phyloP scores from a whole-genome alignment of 2,113 vertebrate species.

The Gulo gulo region DNA sequence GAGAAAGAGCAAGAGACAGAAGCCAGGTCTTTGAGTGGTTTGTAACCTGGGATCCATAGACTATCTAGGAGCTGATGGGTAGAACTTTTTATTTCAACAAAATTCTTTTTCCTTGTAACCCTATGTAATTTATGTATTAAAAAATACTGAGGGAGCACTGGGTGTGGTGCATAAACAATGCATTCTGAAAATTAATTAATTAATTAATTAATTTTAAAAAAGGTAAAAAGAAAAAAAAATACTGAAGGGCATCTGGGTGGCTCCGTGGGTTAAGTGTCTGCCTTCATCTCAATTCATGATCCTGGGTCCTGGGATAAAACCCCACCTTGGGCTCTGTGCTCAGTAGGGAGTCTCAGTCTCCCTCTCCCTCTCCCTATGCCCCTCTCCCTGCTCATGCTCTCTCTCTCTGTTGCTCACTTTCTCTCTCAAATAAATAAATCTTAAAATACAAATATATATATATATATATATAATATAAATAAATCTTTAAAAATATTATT shows the following conservation, averaged over 20 bases:
- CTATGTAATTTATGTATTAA: not conserved
- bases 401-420: not conserved
- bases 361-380: not conserved
- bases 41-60: not conserved
- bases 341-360: not conserved
- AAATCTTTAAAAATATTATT: not conserved
- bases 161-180: too few relatives aligned
- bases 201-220: too few relatives aligned
- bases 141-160: not conserved
- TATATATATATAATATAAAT: not conserved
- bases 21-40: not conserved
- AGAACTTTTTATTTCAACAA: not conserved
- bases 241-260: not conserved
- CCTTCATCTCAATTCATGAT: not conserved
- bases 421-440: not conserved
- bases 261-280: not conserved
- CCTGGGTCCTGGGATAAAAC: not conserved
- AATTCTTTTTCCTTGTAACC: not conserved
- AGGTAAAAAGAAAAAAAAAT: not conserved
- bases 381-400: not conserved
- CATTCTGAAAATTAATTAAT: too few relatives aligned
- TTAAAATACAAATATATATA: not conserved
- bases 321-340: not conserved
- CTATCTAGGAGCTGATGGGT: not conserved
- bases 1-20: not conserved